Base-by-base conservation (phyloP, 2,797 vertebrate species). In the Anguilla anguilla region DNA sequence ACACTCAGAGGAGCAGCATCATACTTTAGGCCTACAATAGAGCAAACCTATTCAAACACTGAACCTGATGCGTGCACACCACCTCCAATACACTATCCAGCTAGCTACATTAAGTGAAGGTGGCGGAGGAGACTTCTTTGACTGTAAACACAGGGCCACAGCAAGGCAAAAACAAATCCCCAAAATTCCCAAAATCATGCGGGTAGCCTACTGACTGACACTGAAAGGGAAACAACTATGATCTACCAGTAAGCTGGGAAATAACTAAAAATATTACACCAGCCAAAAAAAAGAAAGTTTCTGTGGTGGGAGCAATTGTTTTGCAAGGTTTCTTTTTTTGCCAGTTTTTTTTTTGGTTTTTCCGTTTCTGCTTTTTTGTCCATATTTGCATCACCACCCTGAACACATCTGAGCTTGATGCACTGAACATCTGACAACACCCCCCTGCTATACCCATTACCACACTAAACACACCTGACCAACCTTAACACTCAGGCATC, bases 401-500 rank as follows among this genome's bases (percentile, higher is more conserved):
- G 39, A 79, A 79, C 72, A 74, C 31, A 74, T 69, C 64, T n/a
- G n/a, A 69, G 7, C 64, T n/a, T 1, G 28, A 6, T 2, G 7
- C 28, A 35, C 72, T 64, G 61, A 64, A 64, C 61, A 17, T 57
- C 55, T 17, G 43, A 46, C 4, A 19, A 5, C 17, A 61, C 59
- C 59, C 59, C 2, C 19, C 59, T 61, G 59, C 19, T 25, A 61
- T 6, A 61, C 59, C 59, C 59, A 61, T 22, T 39, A 39, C 28
- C 31, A 79, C 19, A 25, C 39, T 9, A 10, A 82, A 49, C 79
- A 25, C 79, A 82, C 81, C 49, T 53, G 46, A 53, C 43, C 53
- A 7, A 13, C 82, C 82, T 53, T 1, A 83, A 83, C 49, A 31
- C 88, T 93, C 92, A 85, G 89, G 90, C 89, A 92, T 85, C 89